phyloP scores from a whole-genome alignment of 2,888 invertebrate genomes.

The Lasius platythorax region DNA sequence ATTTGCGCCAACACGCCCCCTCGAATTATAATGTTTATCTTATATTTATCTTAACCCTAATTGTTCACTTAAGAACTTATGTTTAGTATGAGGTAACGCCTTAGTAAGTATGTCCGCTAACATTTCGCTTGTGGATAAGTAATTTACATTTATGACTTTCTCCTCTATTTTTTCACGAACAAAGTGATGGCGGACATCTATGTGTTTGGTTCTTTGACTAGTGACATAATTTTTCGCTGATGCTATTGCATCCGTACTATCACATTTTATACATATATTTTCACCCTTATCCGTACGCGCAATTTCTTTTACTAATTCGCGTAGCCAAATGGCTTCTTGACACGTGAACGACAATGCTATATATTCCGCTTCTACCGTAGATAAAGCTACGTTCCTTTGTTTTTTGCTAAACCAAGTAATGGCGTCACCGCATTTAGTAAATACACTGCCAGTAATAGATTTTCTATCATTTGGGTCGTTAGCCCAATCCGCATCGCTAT shows the following conservation, averaged over 20 bases:
- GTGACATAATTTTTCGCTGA: not conserved
- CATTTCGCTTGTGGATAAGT: not conserved
- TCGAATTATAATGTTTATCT: too few species aligned
- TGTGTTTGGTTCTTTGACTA: not conserved
- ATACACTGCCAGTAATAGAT: not conserved
- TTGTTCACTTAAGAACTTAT: too few species aligned
- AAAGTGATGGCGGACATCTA: not conserved
- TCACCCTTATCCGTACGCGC: not conserved
- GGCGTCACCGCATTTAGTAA: not conserved
- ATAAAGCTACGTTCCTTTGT: not conserved
- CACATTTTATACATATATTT: not conserved
- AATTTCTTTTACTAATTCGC: not conserved
- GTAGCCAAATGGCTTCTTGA: not conserved
- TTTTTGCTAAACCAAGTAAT: not conserved
- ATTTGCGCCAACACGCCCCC: too few species aligned
- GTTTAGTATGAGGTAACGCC: not conserved
- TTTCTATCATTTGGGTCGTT: not conserved
- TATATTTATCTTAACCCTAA: too few species aligned
- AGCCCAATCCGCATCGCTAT: not conserved
- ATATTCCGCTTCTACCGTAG: not conserved
- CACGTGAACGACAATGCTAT: not conserved
- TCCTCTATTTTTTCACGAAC: not conserved
- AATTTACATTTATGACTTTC: not conserved
- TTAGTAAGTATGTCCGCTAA: not conserved
- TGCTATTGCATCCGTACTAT: not conserved